phyloP scores from a whole-genome alignment of 1,140 invertebrate genomes.

The Drosophila subobscura region DNA sequence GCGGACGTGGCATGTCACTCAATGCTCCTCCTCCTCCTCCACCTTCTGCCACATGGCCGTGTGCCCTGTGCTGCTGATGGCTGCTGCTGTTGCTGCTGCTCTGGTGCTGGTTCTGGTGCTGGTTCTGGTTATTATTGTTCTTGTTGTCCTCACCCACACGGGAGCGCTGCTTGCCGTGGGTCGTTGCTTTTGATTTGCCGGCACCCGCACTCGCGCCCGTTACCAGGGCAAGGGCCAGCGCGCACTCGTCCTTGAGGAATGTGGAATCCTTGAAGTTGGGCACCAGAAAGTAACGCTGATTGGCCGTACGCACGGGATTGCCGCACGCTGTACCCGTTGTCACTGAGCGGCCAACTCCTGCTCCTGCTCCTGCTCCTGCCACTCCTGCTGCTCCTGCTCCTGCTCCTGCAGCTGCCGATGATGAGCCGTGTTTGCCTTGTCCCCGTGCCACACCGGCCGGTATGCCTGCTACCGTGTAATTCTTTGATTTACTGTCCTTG shows the following conservation, averaged over 20 bases:
- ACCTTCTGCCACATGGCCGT: no score
- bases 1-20: conserved; percentile 71
- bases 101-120: background rate
- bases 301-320: conserved; percentile 72
- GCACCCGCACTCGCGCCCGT: conserved; percentile 16
- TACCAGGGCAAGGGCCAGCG: conserved; percentile 80
- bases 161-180: conserved; percentile 26
- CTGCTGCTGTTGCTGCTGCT: conserved; percentile 7
- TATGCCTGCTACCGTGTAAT: background rate
- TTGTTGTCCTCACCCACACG: conserved; percentile 46
- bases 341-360: background rate
- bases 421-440: conserved; percentile 32
- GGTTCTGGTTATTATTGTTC: conserved; percentile 45
- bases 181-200: conserved; percentile 21
- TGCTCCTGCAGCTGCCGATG: conserved; percentile 22
- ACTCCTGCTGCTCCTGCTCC: conserved; percentile 2
- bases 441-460: conserved; percentile 8
- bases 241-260: conserved; percentile 80
- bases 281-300: conserved; percentile 73
- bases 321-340: background rate
- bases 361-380: conserved; percentile 1
- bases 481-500: no score
- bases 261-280: conserved; percentile 72
- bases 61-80: background rate
- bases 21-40: conserved; percentile 2